Base-by-base conservation (phyloP, 2,113 vertebrate species). In the Marcusenius ussheri region DNA sequence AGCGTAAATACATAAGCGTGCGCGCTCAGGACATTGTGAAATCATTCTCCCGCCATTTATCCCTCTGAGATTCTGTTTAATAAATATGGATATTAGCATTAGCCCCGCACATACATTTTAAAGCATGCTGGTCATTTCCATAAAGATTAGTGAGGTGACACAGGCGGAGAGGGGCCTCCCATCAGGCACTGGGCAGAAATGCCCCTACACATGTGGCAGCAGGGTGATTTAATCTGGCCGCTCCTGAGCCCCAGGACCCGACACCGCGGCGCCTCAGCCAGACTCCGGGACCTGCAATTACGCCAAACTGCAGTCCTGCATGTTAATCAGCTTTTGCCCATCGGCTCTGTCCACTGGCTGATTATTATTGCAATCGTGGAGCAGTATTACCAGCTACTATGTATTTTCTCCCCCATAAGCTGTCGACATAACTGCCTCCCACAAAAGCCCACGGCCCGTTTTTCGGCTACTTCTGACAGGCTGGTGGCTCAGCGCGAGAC, bases 21-120 rank as follows among this genome's bases (percentile, higher is more conserved):
- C 90, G 92, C 94, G 94, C 94, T 95, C 92, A 93, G 93, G 93
- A 91, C 89, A 89, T 92, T 91, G 93, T 92, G 91, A 94, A 94
- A 95, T 95, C 94, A 95, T 95, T 94, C 95, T 92, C 92, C 92
- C 92, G 93, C 94, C 93, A 93, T 95, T 94, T 94, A 92, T 92
- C 93, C 93, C 93, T 92, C 58, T 58, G 91, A 87, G 94, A 94
- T 95, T 94, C 93, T 94, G 92, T 95, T 94, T 93, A 93, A 95
- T 95, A 95, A 96, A 94, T 94, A 93, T 91, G 86, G 90, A 91
- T 95, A 93, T 96, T 95, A 94, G 93, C 85, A 91, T 90, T 93
- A 94, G 93, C 93, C 93, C 90, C 90, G 91, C 93, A 91, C 92
- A 94, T 92, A 91, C 93, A 94, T 93, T 94, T 94, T 92, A 92